phyloP scores from a whole-genome alignment of 2,113 vertebrate genomes.

The Cercopithecus mona region DNA sequence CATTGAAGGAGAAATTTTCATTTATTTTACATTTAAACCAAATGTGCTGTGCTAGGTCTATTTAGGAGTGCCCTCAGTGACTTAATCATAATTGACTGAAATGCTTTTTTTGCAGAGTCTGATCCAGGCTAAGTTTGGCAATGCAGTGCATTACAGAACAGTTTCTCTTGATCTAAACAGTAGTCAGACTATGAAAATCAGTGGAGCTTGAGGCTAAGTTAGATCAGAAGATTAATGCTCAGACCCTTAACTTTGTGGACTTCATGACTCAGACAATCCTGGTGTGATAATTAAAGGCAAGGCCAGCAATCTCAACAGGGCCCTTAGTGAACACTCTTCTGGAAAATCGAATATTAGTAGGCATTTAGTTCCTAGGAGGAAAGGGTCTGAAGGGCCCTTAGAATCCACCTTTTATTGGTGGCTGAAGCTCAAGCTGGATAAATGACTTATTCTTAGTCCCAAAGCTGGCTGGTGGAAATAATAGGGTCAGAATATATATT shows the following conservation, averaged over 20 bases:
- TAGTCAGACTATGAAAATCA: background rate
- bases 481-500: background rate
- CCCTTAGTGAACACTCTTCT: background rate
- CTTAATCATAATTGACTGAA: background rate
- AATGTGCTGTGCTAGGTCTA: background rate
- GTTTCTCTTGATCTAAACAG: background rate
- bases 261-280: background rate
- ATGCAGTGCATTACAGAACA: background rate
- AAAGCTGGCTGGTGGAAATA: background rate
- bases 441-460: background rate
- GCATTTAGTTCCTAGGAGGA: background rate
- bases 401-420: background rate
- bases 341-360: background rate
- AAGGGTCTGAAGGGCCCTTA: background rate
- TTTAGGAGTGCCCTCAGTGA: background rate
- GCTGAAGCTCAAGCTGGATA: background rate
- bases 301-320: background rate
- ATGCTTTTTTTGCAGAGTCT: background rate
- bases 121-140: background rate
- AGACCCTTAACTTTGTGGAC: background rate
- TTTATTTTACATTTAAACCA: background rate
- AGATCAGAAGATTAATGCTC: slow-evolving; percentile 34
- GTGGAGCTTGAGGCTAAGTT: background rate
- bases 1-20: background rate
- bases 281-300: background rate